A percentile compares a stretch with the other conserved stretches of the same genome.
These are phyloP conservation scores for Oryzias javanicus DNA, from an alignment of 2,113 vertebrate genomes.

Conservation along the genomic window DNA sequence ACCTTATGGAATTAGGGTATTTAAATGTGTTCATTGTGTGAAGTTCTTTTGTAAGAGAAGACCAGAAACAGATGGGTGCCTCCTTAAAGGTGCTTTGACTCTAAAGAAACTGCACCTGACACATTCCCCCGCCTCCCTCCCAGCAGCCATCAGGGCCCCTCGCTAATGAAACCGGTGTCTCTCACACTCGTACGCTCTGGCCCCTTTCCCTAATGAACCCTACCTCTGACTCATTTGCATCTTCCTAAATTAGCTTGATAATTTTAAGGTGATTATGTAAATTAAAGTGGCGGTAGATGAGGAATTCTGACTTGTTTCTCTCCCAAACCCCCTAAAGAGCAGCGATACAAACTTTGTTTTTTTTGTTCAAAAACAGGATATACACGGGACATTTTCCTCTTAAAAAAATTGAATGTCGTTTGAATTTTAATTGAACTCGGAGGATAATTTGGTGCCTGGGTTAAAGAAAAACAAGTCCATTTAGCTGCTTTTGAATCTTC, in stretches of 20 bases:
- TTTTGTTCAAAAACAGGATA: conserved; percentile 17
- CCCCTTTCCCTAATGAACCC: conserved; percentile 68
- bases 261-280: conserved; percentile 77
- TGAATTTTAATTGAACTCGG: conserved; percentile 5
- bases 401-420: not conserved
- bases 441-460: not conserved
- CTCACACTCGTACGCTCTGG: conserved; percentile 8
- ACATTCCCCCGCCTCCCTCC: conserved; percentile 21
- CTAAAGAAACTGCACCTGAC: conserved; percentile 22
- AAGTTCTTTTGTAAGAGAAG: not conserved
- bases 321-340: too few species aligned
- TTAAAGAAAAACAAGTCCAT: conserved; percentile 1
- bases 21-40: not conserved
- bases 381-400: not conserved
- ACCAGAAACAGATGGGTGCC: not conserved
- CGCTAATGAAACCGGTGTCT: conserved; percentile 47
- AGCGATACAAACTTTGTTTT: not conserved
- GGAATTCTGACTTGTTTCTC: conserved; percentile 32
- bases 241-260: conserved; percentile 76
- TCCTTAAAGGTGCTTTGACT: not conserved
- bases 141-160: conserved; percentile 43
- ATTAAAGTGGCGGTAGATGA: conserved; percentile 73
- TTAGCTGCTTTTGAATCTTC: conserved; percentile 5
- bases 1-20: not conserved
- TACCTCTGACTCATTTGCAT: conserved; percentile 72